Evolutionary conservation across 2,888 invertebrate genomes (phyloP).

Genomic region (Pinctada fucata): DNA sequence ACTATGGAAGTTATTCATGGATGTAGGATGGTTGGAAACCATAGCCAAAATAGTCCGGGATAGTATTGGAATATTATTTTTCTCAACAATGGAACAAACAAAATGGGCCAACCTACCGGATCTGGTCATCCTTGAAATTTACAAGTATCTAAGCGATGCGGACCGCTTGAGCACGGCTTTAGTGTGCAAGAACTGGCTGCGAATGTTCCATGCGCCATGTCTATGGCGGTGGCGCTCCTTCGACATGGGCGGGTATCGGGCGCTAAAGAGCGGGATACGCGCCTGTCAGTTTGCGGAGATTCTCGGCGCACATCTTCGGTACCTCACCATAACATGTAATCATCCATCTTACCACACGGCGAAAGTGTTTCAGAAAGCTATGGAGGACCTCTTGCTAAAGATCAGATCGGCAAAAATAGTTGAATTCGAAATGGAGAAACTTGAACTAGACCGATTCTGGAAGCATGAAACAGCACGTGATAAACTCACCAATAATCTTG

Average conservation of each 20-base stretch:
- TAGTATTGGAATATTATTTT: background rate
- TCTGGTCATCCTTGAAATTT: conserved; percentile 55
- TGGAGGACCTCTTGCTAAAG: conserved; percentile 57
- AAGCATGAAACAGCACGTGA: conserved; percentile 62
- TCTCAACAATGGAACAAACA: conserved; percentile 32
- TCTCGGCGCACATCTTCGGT: conserved; percentile 55
- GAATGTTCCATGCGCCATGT: conserved; percentile 54
- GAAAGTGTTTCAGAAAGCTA: conserved; percentile 58
- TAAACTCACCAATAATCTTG: conserved; percentile 55
- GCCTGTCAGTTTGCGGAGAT: conserved; percentile 57
- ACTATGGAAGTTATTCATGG: background rate
- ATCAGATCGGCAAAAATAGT: conserved; percentile 53
- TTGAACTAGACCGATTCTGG: conserved; percentile 67
- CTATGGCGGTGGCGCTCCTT: conserved; percentile 59
- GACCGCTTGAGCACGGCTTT: conserved; percentile 52
- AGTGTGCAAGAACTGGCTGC: conserved; percentile 56
- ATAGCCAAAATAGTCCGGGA: conserved; percentile 14
- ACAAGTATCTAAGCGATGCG: conserved; percentile 51
- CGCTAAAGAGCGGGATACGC: conserved; percentile 44
- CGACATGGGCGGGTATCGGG: conserved; percentile 59
- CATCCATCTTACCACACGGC: conserved; percentile 63
- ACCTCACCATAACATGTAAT: conserved; percentile 59
- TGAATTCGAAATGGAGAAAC: conserved; percentile 58
- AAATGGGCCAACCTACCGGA: conserved; percentile 57
- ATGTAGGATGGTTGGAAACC: background rate